A percentile compares a stretch with the other conserved stretches of the same genome.
These are phyloP conservation scores for Eucera pruinosa DNA, from an alignment of 2,888 invertebrate species.

Conservation along the genomic window DNA sequence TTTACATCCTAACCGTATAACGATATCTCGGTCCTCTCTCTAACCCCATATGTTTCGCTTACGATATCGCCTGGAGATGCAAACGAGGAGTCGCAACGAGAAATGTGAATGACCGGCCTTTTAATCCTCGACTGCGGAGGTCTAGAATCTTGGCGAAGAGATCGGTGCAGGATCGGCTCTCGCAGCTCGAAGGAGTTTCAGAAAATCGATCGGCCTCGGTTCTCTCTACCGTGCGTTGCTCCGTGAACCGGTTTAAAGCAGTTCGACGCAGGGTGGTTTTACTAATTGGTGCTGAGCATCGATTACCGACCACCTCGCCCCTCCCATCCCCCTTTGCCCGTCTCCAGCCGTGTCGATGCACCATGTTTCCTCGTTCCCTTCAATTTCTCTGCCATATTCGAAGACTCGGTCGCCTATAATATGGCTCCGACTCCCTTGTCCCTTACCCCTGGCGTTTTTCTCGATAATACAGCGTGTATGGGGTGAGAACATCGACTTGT, in stretches of 20 bases:
- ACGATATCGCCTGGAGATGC: too few relatives aligned
- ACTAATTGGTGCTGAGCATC: slow-evolving; percentile 80
- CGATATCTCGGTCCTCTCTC: too few relatives aligned
- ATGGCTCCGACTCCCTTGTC: slow-evolving; percentile 22
- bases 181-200: slow-evolving; percentile 58
- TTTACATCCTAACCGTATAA: too few relatives aligned
- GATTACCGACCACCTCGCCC: slow-evolving; percentile 72
- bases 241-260: slow-evolving; percentile 75
- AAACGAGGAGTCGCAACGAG: too few relatives aligned
- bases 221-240: slow-evolving; percentile 73
- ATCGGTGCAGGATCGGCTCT: slow-evolving; percentile 52
- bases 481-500: not conserved
- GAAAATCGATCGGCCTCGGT: slow-evolving; percentile 72
- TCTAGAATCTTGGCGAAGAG: slow-evolving; percentile 1
- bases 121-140: too few relatives aligned
- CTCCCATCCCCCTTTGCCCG: slow-evolving; percentile 9
- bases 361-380: slow-evolving; percentile 47
- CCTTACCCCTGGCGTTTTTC: not conserved
- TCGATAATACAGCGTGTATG: not conserved
- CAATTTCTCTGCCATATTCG: slow-evolving; percentile 50
- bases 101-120: too few relatives aligned
- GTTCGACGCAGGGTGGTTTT: slow-evolving; percentile 77
- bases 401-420: slow-evolving; percentile 26
- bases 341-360: slow-evolving; percentile 35
- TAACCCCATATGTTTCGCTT: too few relatives aligned